Conservation (phyloP, 2,113 vertebrate species). For the Mastomys coucha region DNA sequence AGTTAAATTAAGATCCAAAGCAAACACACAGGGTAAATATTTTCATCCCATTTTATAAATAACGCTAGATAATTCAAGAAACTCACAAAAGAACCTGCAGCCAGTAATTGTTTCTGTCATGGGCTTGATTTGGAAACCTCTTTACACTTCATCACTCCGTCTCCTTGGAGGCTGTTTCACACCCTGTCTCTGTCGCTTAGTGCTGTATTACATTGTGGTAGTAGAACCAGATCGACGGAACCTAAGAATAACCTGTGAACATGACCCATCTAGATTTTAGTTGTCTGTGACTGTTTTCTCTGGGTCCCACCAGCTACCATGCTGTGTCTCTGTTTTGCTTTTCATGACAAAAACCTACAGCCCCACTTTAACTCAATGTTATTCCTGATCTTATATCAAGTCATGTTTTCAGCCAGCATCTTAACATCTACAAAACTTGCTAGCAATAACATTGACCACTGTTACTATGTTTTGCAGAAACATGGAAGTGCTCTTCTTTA, state of each 20-base stretch:
- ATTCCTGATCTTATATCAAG: constrained; percentile 49
- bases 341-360: constrained; percentile 71
- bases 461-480: constrained; percentile 35
- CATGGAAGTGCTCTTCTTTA: not conserved
- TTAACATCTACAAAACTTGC: constrained; percentile 31
- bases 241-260: constrained; percentile 66
- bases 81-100: constrained; percentile 16
- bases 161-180: not conserved
- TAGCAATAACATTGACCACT: not conserved
- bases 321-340: constrained; percentile 61
- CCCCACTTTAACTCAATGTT: constrained; percentile 55
- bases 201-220: constrained; percentile 30
- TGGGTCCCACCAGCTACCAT: constrained; percentile 35
- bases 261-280: constrained; percentile 55
- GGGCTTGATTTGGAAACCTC: constrained; percentile 18
- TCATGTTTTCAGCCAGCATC: not conserved
- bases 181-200: not conserved
- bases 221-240: not conserved
- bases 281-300: constrained; percentile 43
- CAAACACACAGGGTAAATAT: constrained; percentile 73
- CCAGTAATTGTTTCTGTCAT: constrained; percentile 44
- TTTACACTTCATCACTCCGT: not conserved
- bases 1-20: constrained; percentile 67
- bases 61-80: constrained; percentile 68
- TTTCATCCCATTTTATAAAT: constrained; percentile 70